phyloP scores from a whole-genome alignment of 1,140 invertebrate genomes.

The Trachymyrmex cornetzi region DNA sequence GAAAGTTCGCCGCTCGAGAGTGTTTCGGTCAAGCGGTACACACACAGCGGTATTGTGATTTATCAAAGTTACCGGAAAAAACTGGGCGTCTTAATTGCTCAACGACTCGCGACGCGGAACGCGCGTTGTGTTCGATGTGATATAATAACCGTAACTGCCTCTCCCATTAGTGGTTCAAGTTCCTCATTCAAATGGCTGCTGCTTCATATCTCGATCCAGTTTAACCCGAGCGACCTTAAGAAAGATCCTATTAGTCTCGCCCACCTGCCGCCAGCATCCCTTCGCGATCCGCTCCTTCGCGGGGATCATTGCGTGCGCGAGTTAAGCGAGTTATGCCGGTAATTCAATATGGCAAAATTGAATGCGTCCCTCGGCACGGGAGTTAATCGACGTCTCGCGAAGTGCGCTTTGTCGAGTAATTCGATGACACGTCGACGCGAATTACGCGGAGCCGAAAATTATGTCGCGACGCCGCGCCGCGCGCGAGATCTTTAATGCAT shows the following conservation, averaged over 20 bases:
- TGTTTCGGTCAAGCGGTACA: constrained; percentile 24
- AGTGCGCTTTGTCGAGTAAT: constrained; percentile 53
- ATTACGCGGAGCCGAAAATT: constrained; percentile 44
- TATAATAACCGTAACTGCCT: constrained; percentile 73
- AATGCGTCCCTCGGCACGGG: constrained; percentile 59
- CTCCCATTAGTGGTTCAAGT: constrained; percentile 67
- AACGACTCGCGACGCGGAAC: not conserved
- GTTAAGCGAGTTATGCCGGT: constrained; percentile 70
- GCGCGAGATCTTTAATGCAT: constrained; percentile 26
- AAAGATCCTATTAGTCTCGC: constrained; percentile 75
- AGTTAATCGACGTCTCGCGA: constrained; percentile 71
- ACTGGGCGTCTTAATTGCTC: constrained; percentile 60
- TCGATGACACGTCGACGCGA: constrained; percentile 23
- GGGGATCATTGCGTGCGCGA: constrained; percentile 65
- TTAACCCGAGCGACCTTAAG: constrained; percentile 67
- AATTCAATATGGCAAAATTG: constrained; percentile 65
- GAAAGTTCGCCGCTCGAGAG: constrained; percentile 53
- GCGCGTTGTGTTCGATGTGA: constrained; percentile 54
- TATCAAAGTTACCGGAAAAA: constrained; percentile 14
- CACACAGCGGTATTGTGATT: constrained; percentile 46
- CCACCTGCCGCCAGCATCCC: constrained; percentile 69
- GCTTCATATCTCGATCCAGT: constrained; percentile 69
- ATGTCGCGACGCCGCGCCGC: not conserved
- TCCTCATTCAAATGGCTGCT: constrained; percentile 70
- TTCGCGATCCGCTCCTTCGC: constrained; percentile 25